These are phyloP conservation scores for Copsychus sechellarum DNA, from an alignment of 2,113 vertebrate species.

Conservation along the genomic window DNA sequence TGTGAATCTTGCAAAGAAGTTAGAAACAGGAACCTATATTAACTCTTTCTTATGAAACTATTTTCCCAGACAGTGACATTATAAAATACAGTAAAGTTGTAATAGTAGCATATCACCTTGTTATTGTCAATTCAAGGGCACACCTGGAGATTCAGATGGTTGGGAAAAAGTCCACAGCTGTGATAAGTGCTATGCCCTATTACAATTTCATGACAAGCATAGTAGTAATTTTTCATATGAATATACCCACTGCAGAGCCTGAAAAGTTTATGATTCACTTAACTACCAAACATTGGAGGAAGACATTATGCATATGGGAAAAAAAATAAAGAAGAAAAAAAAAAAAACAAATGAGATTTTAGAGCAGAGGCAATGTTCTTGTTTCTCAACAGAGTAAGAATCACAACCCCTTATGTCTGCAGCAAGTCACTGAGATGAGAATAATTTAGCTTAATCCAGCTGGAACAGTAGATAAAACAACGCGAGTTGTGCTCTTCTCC, in stretches of 20 bases:
- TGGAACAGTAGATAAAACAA: neutral
- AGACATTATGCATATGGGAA: neutral
- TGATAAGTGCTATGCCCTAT: neutral
- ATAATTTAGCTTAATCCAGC: constrained; percentile 7
- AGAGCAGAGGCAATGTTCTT: neutral
- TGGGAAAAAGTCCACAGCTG: constrained; percentile 15
- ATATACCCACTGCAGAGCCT: constrained; percentile 9
- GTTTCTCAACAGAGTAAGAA: neutral
- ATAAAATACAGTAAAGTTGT: neutral
- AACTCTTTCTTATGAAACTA: neutral
- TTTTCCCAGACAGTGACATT: neutral
- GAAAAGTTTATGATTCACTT: constrained; percentile 38
- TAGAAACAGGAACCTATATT: neutral
- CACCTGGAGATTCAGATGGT: constrained; percentile 1
- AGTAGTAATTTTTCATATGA: neutral
- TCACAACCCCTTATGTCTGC: neutral
- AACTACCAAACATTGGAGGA: neutral
- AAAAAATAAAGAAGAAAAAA: neutral
- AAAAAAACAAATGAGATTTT: neutral
- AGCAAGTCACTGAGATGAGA: neutral
- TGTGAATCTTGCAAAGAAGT: neutral
- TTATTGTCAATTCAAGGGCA: constrained; percentile 1
- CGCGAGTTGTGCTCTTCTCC: accelerated
- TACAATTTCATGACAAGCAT: constrained; percentile 11
- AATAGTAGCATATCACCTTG: neutral